phyloP scores from a whole-genome alignment of 2,797 vertebrate species.

The Anas georgica region DNA sequence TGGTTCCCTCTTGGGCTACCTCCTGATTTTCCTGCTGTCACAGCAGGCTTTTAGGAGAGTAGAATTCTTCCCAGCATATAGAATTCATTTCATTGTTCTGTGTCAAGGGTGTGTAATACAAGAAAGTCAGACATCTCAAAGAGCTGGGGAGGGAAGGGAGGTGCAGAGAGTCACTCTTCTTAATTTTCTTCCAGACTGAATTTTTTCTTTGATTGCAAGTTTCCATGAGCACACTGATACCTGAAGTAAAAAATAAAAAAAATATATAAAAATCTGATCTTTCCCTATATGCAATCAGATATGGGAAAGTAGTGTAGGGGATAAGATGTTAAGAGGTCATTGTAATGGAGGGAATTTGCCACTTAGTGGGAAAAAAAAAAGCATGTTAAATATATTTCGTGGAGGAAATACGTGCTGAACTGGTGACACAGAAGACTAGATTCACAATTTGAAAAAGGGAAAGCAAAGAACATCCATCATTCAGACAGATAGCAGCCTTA shows the following conservation, averaged over 20 bases:
- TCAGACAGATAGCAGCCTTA: conserved; percentile 34
- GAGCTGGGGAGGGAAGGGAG: background rate
- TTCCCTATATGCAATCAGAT: background rate
- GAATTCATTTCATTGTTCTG: background rate
- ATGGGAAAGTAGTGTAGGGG: background rate
- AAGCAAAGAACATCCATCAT: conserved; percentile 42
- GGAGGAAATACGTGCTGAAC: background rate
- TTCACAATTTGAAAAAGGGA: conserved; percentile 49
- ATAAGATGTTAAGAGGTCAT: background rate
- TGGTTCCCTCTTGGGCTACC: background rate
- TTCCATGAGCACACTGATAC: background rate
- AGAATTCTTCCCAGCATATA: background rate
- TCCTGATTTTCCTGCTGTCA: background rate
- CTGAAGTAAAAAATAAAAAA: background rate
- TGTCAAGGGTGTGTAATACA: background rate
- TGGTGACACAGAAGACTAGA: conserved; percentile 40
- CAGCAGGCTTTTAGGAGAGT: background rate
- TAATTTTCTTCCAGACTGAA: background rate
- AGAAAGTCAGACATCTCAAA: background rate
- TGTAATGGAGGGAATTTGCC: background rate
- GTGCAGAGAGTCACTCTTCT: background rate
- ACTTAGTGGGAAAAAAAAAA: background rate
- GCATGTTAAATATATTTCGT: background rate
- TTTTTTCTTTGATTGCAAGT: background rate
- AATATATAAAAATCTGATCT: background rate